phyloP scores from a whole-genome alignment of 2,888 invertebrate genomes.

The Aphodius granarius region DNA sequence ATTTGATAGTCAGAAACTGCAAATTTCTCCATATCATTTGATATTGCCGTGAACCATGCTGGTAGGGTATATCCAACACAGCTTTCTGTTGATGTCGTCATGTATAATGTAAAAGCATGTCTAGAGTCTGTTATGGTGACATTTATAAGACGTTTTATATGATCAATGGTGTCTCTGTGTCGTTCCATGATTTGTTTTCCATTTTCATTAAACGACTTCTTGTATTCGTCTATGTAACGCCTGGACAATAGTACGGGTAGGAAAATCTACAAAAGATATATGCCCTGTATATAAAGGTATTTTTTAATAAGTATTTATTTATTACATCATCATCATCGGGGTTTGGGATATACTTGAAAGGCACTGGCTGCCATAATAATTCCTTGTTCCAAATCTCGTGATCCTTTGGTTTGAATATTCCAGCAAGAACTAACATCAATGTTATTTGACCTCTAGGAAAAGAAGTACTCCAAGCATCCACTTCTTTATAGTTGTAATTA shows the following conservation, averaged over 20 bases:
- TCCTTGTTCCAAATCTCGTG: constrained; percentile 59
- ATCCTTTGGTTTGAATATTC: constrained; percentile 64
- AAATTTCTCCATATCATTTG: neutral
- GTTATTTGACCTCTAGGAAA: constrained; percentile 74
- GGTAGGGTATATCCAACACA: neutral
- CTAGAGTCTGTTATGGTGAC: neutral
- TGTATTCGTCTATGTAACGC: neutral
- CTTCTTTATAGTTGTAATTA: constrained; percentile 57
- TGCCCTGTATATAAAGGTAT: too few relatives aligned
- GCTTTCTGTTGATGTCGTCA: neutral
- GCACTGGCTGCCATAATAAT: constrained; percentile 69
- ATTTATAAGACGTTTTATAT: neutral
- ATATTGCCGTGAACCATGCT: neutral
- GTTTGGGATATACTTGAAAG: neutral
- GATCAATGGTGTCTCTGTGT: neutral
- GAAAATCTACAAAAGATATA: neutral
- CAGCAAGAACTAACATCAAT: constrained; percentile 66
- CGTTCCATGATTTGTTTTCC: neutral
- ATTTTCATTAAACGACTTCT: neutral
- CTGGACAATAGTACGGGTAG: neutral
- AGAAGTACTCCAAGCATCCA: constrained; percentile 69
- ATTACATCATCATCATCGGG: neutral
- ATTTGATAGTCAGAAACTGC: neutral
- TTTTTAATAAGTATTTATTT: too few relatives aligned
- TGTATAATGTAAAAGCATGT: neutral